A percentile compares a stretch with the other conserved stretches of the same genome.
phyloP scores from a whole-genome alignment of 1,140 invertebrate species.

The Drosophila arawakana region DNA sequence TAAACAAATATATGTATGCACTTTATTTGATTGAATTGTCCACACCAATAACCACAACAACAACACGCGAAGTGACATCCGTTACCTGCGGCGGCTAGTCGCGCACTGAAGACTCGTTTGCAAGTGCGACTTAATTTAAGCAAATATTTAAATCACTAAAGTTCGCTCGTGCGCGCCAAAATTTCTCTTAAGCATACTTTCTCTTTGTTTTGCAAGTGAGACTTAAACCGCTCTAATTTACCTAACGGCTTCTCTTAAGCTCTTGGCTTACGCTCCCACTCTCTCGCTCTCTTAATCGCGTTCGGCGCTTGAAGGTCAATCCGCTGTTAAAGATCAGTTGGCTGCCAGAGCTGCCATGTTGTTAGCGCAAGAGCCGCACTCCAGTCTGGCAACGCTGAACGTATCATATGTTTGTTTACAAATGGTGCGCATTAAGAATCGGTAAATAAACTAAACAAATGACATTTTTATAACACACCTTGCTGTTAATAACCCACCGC shows the following conservation, averaged over 20 bases:
- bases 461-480: conserved; percentile 14
- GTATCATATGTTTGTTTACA: conserved; percentile 33
- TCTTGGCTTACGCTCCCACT: too few relatives aligned
- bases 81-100: conserved; percentile 10
- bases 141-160: conserved; percentile 22
- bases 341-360: neutral
- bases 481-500: neutral
- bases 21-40: neutral
- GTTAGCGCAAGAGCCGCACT: neutral
- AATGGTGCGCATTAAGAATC: conserved; percentile 90
- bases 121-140: conserved; percentile 22
- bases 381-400: conserved; percentile 27
- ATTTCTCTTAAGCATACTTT: conserved; percentile 1
- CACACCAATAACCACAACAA: neutral
- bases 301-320: conserved; percentile 2
- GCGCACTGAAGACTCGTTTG: conserved; percentile 3
- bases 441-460: conserved; percentile 84
- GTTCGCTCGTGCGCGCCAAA: conserved; percentile 11
- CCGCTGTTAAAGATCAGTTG: neutral
- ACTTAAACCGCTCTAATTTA: conserved; percentile 1
- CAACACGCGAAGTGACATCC: neutral
- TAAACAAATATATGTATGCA: neutral
- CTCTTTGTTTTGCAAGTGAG: neutral
- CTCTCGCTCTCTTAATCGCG: neutral
- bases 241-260: neutral